Percentiles rank a stretch among this genome's conserved stretches.
These are phyloP conservation scores for Gymnothorax javanicus DNA, from an alignment of 2,797 vertebrate genomes.

Conservation along the genomic window DNA sequence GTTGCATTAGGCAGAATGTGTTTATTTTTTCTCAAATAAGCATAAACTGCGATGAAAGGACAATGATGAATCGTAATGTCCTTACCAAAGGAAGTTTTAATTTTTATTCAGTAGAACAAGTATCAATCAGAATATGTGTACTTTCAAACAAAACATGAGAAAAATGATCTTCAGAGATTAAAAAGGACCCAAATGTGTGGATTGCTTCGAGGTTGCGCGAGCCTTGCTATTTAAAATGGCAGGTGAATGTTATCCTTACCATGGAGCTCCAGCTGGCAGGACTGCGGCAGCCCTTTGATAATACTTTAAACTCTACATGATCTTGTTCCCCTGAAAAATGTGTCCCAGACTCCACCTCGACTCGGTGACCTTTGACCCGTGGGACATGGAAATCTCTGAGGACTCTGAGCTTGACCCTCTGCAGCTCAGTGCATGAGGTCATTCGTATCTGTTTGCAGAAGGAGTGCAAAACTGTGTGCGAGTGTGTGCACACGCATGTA, in stretches of 20 bases:
- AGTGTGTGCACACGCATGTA: constrained; percentile 27
- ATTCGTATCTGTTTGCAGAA: constrained; percentile 42
- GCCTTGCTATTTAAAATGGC: constrained; percentile 60
- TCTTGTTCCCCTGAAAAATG: constrained; percentile 77
- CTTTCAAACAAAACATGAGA: background rate
- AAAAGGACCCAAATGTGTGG: background rate
- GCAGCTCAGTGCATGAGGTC: constrained; percentile 44
- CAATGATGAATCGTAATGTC: background rate
- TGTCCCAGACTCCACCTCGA: constrained; percentile 73
- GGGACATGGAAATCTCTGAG: constrained; percentile 53
- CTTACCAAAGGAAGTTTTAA: background rate
- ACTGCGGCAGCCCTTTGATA: constrained; percentile 76
- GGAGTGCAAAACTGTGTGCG: constrained; percentile 21
- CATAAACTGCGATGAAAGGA: background rate
- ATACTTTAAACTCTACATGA: constrained; percentile 80
- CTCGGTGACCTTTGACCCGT: constrained; percentile 72
- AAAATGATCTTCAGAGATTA: background rate
- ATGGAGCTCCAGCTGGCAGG: constrained; percentile 65
- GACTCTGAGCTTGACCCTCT: constrained; percentile 69
- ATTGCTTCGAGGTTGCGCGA: constrained; percentile 3
- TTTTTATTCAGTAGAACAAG: background rate
- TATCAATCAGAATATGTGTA: background rate
- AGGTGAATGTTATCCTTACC: constrained; percentile 67
- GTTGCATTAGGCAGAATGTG: background rate
- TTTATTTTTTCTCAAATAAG: background rate